These are phyloP conservation scores for Bellardia pandia DNA, from an alignment of 2,888 invertebrate genomes.

Conservation along the genomic window DNA sequence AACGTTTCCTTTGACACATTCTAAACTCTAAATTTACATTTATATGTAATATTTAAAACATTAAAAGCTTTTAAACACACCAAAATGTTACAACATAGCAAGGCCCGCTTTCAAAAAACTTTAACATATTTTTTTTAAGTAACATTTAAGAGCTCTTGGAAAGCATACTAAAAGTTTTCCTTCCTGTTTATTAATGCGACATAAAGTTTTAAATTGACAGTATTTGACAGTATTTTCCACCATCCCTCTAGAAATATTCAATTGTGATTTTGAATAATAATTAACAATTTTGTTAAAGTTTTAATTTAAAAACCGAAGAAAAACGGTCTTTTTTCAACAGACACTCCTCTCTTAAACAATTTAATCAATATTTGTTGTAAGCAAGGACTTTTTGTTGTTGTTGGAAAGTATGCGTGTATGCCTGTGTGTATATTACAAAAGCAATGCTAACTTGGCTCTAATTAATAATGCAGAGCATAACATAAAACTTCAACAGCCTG, in stretches of 20 bases:
- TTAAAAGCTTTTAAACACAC: slow-evolving; percentile 21
- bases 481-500: slow-evolving; percentile 57
- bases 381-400: background rate
- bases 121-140: background rate
- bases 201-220: slow-evolving; percentile 34
- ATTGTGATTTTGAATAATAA: slow-evolving; percentile 64
- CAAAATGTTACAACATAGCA: slow-evolving; percentile 1
- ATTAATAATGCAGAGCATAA: slow-evolving; percentile 71
- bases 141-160: background rate
- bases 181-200: slow-evolving; percentile 15
- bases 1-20: background rate
- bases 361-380: slow-evolving; percentile 25
- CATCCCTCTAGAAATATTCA: slow-evolving; percentile 14
- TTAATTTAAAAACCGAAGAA: slow-evolving; percentile 20
- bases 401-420: background rate
- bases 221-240: slow-evolving; percentile 6
- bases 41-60: slow-evolving; percentile 1
- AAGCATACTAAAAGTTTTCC: slow-evolving; percentile 1
- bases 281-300: slow-evolving; percentile 56
- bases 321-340: background rate
- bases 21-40: background rate
- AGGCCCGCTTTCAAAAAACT: background rate
- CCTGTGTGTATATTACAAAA: slow-evolving; percentile 8
- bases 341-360: slow-evolving; percentile 1
- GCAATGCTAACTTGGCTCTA: slow-evolving; percentile 60